Evolutionary conservation across 2,113 vertebrate species (phyloP).

Genomic region (Odobenus rosmarus): DNA sequence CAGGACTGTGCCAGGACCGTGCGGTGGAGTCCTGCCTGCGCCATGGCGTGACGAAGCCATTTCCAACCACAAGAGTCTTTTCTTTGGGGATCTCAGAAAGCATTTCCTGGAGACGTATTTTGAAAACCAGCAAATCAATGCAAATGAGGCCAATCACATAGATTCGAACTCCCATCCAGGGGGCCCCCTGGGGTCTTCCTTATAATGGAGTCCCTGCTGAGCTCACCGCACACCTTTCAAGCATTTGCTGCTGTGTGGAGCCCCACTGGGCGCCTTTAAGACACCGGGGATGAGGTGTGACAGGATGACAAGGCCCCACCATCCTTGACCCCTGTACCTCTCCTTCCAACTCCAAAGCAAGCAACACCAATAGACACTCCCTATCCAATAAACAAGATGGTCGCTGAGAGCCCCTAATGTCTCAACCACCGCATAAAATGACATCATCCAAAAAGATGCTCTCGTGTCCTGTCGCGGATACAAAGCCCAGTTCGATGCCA

Average conservation of each 20-base stretch:
- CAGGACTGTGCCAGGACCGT: fast-evolving
- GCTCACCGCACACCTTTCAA: fast-evolving
- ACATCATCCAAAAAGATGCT: fast-evolving
- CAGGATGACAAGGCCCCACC: fast-evolving
- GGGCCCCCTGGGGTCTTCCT: too few species aligned
- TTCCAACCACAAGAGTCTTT: background rate
- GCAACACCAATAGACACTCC: too few species aligned
- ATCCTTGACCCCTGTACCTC: background rate
- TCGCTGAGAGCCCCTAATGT: fast-evolving
- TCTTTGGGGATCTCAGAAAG: background rate
- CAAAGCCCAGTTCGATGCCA: fast-evolving
- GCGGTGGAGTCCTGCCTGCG: fast-evolving
- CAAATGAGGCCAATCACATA: fast-evolving
- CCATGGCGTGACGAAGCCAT: fast-evolving
- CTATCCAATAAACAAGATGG: fast-evolving
- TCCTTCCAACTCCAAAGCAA: background rate
- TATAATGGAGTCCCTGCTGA: fast-evolving
- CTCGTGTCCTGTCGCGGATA: fast-evolving
- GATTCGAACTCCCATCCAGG: fast-evolving
- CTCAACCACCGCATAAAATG: fast-evolving
- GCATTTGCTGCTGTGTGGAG: fast-evolving
- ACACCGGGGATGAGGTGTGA: background rate
- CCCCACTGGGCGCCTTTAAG: fast-evolving
- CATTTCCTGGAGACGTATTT: background rate
- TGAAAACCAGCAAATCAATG: background rate